Evolutionary conservation across 2,113 vertebrate species (phyloP).

Genomic region (Mustela lutreola): DNA sequence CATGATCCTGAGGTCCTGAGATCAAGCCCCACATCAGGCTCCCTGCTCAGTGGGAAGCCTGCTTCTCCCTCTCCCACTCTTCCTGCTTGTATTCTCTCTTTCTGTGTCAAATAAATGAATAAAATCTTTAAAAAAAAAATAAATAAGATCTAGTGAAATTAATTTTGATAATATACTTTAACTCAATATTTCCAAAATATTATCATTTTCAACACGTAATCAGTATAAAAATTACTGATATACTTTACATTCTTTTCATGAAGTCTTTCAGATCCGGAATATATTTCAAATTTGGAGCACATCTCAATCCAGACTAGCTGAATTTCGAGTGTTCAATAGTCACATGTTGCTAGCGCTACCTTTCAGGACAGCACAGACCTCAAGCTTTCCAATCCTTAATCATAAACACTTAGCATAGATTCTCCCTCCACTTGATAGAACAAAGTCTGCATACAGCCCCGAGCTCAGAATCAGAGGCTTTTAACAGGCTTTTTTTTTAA

Average conservation of each 20-base stretch:
- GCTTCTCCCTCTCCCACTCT: too few species aligned
- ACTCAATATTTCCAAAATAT: not conserved
- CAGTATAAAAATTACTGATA: not conserved
- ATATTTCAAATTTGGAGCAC: conserved; percentile 38
- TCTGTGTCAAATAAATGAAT: too few species aligned
- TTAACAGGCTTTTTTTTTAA: not conserved
- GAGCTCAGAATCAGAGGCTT: not conserved
- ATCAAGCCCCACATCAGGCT: too few species aligned
- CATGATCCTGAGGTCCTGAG: too few species aligned
- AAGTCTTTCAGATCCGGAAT: not conserved
- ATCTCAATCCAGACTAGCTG: not conserved
- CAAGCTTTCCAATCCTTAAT: not conserved
- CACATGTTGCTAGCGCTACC: not conserved
- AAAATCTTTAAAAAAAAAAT: too few species aligned
- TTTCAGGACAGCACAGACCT: not conserved
- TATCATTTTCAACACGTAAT: conserved; percentile 9
- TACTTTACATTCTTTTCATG: not conserved
- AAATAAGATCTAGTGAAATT: not conserved
- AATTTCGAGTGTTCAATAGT: not conserved
- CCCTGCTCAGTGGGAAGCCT: too few species aligned
- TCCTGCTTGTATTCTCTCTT: too few species aligned
- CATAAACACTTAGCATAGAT: not conserved
- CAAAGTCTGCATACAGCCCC: not conserved
- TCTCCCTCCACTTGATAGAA: not conserved
- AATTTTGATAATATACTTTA: conserved; percentile 8